Base-by-base conservation (phyloP, 2,113 vertebrate species). In the Orcinus orca region DNA sequence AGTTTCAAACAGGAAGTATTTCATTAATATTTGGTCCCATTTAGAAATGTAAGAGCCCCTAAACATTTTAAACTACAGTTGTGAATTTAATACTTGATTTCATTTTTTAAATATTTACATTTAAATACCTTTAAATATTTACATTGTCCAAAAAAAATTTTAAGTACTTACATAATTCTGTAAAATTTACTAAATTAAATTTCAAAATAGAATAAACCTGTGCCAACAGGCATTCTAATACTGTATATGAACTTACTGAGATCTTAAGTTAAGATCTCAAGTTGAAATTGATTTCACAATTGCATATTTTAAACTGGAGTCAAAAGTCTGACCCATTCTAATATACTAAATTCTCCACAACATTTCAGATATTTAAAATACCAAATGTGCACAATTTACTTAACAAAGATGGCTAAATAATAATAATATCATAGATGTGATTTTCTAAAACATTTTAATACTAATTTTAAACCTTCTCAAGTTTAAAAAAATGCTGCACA, bases 1-100 rank as follows among this genome's bases (percentile, higher is more conserved):
- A 73, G 6, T 76, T 92, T 93, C 3, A 90, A 65, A 58, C 77
- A 65, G 6, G 1, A 88, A 71, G 5, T 41, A 67, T 74, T 90
- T 80, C 36, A 76, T 44, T 21, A 68, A 70, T 65, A 71, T 89
- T 93, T 93, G 55, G 9, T 74, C 3, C 18, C 21, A 68, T 89
- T 90, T 95, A 86, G 15, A 73, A 92, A 88, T 11, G 62, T 31
- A 86, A 47, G 4, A 14, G 29, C 4, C 17, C 84, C 65, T 92
- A 95, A 94, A 62, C 58, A 90, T 90, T 90, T 95, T 94, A 88
- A 94, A 55, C 25, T 55, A 79, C 3, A 50, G 4, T 7, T 65
- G 58, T 33, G 20, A 85, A 74, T 79, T 88, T 88, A 80, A 58
- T 70, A 33, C 0, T 68, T 65, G 18, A 50, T 65, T 81, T 70